A percentile compares a stretch with the other conserved stretches of the same genome.
Conservation (phyloP, 2,888 invertebrate genomes). For the Cistogaster globosa region DNA sequence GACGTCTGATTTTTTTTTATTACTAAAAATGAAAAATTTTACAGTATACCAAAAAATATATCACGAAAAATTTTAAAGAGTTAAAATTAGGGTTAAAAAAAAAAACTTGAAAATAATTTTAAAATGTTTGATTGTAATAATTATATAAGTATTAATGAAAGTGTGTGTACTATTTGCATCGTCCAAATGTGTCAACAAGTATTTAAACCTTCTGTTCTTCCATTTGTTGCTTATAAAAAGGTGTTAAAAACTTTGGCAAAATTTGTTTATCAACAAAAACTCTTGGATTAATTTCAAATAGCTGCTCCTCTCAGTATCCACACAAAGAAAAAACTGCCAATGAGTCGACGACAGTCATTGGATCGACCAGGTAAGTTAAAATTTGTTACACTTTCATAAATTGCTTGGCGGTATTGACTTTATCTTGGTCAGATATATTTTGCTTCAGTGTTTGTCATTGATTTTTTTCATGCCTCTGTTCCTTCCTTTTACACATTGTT, state of each 20-base stretch:
- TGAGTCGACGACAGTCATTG: constrained; percentile 81
- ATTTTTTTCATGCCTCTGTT: constrained; percentile 10
- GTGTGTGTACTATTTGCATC: constrained; percentile 26
- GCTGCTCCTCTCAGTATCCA: constrained; percentile 36
- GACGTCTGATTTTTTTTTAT: constrained; percentile 57
- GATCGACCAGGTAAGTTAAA: constrained; percentile 78
- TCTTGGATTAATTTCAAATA: constrained; percentile 56
- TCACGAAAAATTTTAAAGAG: constrained; percentile 9
- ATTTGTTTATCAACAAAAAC: constrained; percentile 38
- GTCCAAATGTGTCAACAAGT: constrained; percentile 67
- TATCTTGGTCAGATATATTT: constrained; percentile 37
- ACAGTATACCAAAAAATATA: constrained; percentile 65
- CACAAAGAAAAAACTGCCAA: constrained; percentile 76
- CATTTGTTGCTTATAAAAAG: constrained; percentile 31
- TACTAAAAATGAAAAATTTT: constrained; percentile 53
- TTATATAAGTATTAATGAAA: constrained; percentile 45
- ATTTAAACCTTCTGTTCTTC: constrained; percentile 41
- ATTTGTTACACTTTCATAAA: constrained; percentile 24
- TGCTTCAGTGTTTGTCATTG: constrained; percentile 5
- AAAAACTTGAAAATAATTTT: constrained; percentile 5
- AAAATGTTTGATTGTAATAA: constrained; percentile 1
- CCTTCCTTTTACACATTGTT: constrained; percentile 7
- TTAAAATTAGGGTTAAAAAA: not conserved
- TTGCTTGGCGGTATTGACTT: not conserved
- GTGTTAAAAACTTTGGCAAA: constrained; percentile 45